A percentile compares a stretch with the other conserved stretches of the same genome.
phyloP scores from a whole-genome alignment of 2,797 vertebrate species.

The Helostoma temminkii region DNA sequence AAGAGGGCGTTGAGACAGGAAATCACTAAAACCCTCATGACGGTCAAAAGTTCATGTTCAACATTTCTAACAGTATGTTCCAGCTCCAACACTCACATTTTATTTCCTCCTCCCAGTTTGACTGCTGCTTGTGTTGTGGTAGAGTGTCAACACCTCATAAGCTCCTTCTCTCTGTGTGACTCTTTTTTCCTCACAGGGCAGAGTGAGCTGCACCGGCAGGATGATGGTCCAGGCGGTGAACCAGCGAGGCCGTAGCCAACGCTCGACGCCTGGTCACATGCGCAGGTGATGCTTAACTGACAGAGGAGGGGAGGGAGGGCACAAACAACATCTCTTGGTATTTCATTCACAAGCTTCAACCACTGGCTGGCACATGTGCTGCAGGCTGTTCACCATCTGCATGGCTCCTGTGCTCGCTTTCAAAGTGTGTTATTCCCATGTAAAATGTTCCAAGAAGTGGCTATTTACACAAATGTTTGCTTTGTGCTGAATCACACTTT shows the following conservation, averaged over 20 bases:
- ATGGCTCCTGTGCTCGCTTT: conserved; percentile 7
- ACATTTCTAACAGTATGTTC: conserved; percentile 37
- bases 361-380: conserved; percentile 24
- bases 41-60: conserved; percentile 57
- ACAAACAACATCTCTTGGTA: neutral
- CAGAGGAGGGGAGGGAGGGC: neutral
- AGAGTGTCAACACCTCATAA: conserved; percentile 48
- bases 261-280: conserved; percentile 90
- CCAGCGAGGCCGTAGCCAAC: conserved; percentile 94
- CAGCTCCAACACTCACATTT: conserved; percentile 51
- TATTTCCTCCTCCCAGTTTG: conserved; percentile 49
- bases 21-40: conserved; percentile 50
- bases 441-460: conserved; percentile 33
- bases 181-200: conserved; percentile 83
- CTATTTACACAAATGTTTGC: conserved; percentile 46
- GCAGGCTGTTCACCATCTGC: conserved; percentile 43
- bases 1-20: conserved; percentile 72
- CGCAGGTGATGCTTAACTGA: conserved; percentile 84
- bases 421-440: neutral
- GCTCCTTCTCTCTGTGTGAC: conserved; percentile 31
- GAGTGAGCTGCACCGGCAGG: conserved; percentile 94
- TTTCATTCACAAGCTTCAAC: conserved; percentile 8
- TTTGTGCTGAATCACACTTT: conserved; percentile 33
- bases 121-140: conserved; percentile 15
- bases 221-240: conserved; percentile 99